Base-by-base conservation (phyloP, 1,140 invertebrate genomes). In the Leptestheria dahalacensis region DNA sequence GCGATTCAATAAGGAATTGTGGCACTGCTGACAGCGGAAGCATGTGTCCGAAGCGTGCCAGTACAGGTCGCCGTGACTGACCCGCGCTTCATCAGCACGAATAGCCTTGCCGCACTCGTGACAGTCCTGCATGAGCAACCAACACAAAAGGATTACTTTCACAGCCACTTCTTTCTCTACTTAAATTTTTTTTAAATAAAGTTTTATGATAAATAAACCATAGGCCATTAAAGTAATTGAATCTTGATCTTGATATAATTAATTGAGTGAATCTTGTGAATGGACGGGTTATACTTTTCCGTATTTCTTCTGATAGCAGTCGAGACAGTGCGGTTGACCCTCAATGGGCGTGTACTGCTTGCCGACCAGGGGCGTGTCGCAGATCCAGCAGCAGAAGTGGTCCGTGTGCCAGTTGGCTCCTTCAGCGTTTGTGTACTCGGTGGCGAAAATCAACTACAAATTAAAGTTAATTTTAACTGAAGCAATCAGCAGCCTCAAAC, bases 331-430 rank as follows among this genome's bases (percentile, higher is more conserved):
- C 1, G 88, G 87, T 61, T 80, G 79, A 62, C 82, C 79, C 64
- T 86, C 84, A 49, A 66, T 63, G 6, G 83, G 79, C 41, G 87
- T 80, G 69, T 91, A 91, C 64, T 88, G 81, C 67, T 84, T 77
- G 0, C 85, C 86, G 49, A 84, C 88, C 48, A 91, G 72, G 1
- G 85, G 85, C 12, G 77, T 75, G 67, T 91, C 88, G 68, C 88
- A 91, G 61, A 88, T 80, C 71, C 85, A 87, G 67, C 88, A 91
- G 66, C 86, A 89, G 69, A 91, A 91, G 70, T 91, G 88, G 65
- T 88, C 83, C n/a, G 89, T 78, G 67, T 91, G 88, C 68, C 85
- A 91, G 21, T 82, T 83, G 57, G 82, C 77, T 1, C 82, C 83
- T 68, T 91, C 88, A 2, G 88, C 86, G 1, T 85, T 78, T 4